A percentile compares a stretch with the other conserved stretches of the same genome.
Conservation (phyloP, 2,113 vertebrate species). For the Tachysurus fulvidraco region DNA sequence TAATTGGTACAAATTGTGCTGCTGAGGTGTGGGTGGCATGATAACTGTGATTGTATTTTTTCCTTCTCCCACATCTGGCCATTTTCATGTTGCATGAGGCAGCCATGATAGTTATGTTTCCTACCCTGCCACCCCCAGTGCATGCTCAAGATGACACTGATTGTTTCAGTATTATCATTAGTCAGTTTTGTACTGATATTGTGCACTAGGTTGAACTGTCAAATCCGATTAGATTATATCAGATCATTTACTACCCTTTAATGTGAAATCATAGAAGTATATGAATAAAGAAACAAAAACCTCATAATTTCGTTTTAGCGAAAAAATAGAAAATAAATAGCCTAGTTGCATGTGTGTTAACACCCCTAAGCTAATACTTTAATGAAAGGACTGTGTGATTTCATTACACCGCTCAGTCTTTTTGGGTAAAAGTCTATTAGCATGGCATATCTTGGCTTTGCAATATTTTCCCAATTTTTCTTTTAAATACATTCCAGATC, state of each 20-base stretch:
- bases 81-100: slow-evolving; percentile 13
- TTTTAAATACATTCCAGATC: neutral
- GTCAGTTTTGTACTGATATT: neutral
- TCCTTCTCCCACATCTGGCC: neutral
- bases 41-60: neutral
- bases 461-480: neutral
- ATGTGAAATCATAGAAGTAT: neutral
- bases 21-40: slow-evolving; percentile 15
- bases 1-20: slow-evolving; percentile 19
- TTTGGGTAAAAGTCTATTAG: neutral
- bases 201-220: neutral
- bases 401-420: neutral
- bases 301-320: neutral
- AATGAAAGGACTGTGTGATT: neutral
- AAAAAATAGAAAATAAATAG: neutral
- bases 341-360: neutral
- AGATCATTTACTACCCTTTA: neutral
- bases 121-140: neutral
- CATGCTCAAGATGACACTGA: neutral
- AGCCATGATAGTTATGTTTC: neutral
- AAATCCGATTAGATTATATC: too few species aligned
- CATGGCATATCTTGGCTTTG: neutral
- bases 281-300: neutral
- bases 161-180: neutral
- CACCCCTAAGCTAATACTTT: neutral